These are phyloP conservation scores for Crotalus horridus DNA, from an alignment of 2,113 vertebrate genomes.

Conservation along the genomic window DNA sequence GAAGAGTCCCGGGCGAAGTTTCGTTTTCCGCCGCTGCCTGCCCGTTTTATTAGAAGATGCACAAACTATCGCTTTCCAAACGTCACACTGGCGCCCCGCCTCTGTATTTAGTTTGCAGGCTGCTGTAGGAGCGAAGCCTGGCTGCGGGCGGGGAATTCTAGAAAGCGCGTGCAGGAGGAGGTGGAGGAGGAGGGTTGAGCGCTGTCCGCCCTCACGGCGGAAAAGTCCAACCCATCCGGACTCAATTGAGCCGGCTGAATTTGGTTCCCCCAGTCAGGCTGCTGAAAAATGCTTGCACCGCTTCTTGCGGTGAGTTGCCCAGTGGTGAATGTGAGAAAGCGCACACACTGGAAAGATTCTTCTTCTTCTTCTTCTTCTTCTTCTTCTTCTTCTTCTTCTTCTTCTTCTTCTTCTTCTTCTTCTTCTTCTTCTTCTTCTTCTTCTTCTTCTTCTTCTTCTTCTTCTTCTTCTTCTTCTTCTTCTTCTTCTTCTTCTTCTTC, in stretches of 20 bases:
- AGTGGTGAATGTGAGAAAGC: neutral
- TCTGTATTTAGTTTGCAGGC: neutral
- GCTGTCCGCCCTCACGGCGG: neutral
- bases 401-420: too few relatives aligned
- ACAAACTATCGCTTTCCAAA: slow-evolving; percentile 28
- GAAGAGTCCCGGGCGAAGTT: neutral
- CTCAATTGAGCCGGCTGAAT: neutral
- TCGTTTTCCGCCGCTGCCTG: neutral
- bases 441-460: too few relatives aligned
- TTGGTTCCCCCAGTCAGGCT: neutral
- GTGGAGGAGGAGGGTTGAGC: neutral
- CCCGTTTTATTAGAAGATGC: neutral
- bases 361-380: too few relatives aligned
- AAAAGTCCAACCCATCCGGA: neutral
- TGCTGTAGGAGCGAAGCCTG: neutral
- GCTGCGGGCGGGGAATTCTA: neutral
- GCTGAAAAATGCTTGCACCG: neutral
- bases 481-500: too few relatives aligned
- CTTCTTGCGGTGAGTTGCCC: neutral
- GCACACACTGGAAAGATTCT: neutral
- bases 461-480: too few relatives aligned
- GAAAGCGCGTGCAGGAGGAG: neutral
- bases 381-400: too few relatives aligned
- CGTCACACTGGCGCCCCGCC: neutral
- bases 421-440: too few relatives aligned